Evolutionary conservation across 2,797 vertebrate genomes (phyloP), one percentile per base, ranked within the genome.

Genomic region (Rhabdomys pumilio): DNA sequence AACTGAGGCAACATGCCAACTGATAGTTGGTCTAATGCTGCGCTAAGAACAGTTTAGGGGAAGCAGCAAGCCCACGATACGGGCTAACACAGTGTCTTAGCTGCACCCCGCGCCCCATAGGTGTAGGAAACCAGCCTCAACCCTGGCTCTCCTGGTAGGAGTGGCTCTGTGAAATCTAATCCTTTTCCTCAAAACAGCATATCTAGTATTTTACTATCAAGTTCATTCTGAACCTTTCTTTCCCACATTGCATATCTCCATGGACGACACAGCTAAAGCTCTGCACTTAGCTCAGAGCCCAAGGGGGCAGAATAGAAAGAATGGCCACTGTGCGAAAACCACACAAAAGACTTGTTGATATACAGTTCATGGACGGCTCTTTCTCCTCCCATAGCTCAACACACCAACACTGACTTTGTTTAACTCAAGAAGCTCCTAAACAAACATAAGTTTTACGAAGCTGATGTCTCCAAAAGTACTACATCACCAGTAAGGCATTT

Each of bases 341-440:
- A 90, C 53, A 94, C 76, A 44, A 61, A 92, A 87, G 67, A 76
- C 34, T 76, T 83, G 38, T 86, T 83, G 91, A 50, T 44, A 29
- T 9, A 81, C 2, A 50, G n/a, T 15, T 69, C n/a, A 47, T 8
- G 73, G 89, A 61, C 3, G 15, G 67, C 41, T 95, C 57, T 76
- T 88, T 72, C 53, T 94, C 73, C 24, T 90, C 65, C 76, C 72
- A 24, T 0, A 44, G 75, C 14, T 55, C 24, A 22, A 84, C 22
- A 69, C 53, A 90, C 31, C 89, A n/a, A 95, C 12, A 81, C 26
- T 50, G 84, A 76, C 79, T 98, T 96, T 96, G 77, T 85, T 96
- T 75, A 94, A 84, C 91, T 87, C 72, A 77, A 96, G 59, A 96
- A 86, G 75, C 94, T 88, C 59, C 94, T 96, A 92, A 92, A 93